phyloP scores from a whole-genome alignment of 2,888 invertebrate species.

The Eupeodes luniger region DNA sequence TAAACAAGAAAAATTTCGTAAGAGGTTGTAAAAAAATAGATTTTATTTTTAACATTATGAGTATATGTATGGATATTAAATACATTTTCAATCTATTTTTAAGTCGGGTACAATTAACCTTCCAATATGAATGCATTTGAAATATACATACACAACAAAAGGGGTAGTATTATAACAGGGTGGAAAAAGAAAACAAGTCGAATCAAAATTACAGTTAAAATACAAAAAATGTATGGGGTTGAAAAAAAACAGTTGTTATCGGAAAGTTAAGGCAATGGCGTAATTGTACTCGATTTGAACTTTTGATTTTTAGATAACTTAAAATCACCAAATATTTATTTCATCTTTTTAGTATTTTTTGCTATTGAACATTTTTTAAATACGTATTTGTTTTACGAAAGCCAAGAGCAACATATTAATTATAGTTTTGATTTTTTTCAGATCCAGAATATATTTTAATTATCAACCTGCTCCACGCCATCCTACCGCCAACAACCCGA shows the following conservation, averaged over 20 bases:
- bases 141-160: too few species aligned
- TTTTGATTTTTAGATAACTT: too few species aligned
- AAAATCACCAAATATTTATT: too few species aligned
- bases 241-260: too few species aligned
- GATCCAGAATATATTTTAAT: conserved; percentile 15
- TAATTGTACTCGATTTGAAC: too few species aligned
- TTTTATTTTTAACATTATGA: neutral
- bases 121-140: too few species aligned
- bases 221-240: too few species aligned
- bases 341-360: too few species aligned
- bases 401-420: neutral
- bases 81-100: neutral
- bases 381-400: neutral
- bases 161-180: too few species aligned
- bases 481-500: neutral
- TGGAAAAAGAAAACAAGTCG: too few species aligned
- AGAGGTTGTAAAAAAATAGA: neutral
- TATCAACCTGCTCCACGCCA: conserved; percentile 3
- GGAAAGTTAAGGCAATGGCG: too few species aligned
- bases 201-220: too few species aligned
- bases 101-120: neutral
- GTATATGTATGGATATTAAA: neutral
- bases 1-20: conserved; percentile 10
- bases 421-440: neutral
- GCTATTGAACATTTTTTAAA: neutral